A percentile compares a stretch with the other conserved stretches of the same genome.
Conservation (phyloP, 2,888 invertebrate genomes). For the Ophion slaviceki region DNA sequence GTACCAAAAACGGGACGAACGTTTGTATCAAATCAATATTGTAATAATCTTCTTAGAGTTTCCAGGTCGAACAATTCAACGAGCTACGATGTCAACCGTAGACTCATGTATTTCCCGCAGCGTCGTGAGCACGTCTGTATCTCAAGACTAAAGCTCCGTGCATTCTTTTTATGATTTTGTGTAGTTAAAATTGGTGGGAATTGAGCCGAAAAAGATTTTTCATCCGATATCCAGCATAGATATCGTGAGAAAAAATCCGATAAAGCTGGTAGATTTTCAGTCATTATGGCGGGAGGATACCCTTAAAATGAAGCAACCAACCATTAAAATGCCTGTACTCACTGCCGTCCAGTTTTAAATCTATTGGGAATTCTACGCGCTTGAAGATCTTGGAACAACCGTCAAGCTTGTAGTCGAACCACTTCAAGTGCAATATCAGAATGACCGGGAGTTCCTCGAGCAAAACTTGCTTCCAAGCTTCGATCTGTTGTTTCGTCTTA, state of each 20-base stretch:
- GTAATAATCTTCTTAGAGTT: too few species aligned
- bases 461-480: conserved; percentile 95
- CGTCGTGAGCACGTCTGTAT: too few species aligned
- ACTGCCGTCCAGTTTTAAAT: conserved; percentile 95
- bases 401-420: conserved; percentile 95
- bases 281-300: background rate
- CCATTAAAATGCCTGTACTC: conserved; percentile 78
- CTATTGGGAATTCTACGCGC: conserved; percentile 94
- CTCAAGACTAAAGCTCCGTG: too few species aligned
- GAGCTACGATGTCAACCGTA: too few species aligned
- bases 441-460: conserved; percentile 95
- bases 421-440: conserved; percentile 95
- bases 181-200: too few species aligned
- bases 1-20: too few species aligned
- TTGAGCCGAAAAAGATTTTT: background rate
- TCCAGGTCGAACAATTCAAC: too few species aligned
- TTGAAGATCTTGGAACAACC: conserved; percentile 97
- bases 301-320: conserved; percentile 20
- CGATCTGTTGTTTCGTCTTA: conserved; percentile 92
- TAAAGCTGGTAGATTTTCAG: background rate
- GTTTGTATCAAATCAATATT: too few species aligned
- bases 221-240: background rate
- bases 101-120: too few species aligned
- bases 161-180: too few species aligned
- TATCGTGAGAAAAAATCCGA: background rate